phyloP scores from a whole-genome alignment of 2,888 invertebrate species.

The Portevinia maculata region DNA sequence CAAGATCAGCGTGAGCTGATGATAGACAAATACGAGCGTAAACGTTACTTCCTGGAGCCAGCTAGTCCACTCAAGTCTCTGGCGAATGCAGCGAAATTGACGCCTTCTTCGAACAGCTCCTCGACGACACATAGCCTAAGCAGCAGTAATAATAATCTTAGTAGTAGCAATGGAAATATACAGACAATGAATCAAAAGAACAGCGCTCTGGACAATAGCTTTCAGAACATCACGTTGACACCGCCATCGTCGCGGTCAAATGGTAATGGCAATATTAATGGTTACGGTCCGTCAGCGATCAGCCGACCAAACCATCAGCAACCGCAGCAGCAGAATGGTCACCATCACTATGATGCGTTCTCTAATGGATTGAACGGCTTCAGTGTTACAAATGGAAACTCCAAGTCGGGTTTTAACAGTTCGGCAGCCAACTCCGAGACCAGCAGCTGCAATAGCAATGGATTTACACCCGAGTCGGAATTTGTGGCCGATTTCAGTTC shows the following conservation, averaged over 20 bases:
- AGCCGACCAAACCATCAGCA: slow-evolving; percentile 79
- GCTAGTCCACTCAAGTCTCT: slow-evolving; percentile 83
- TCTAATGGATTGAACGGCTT: slow-evolving; percentile 78
- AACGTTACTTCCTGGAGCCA: slow-evolving; percentile 85
- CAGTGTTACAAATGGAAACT: slow-evolving; percentile 60
- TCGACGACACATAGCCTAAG: slow-evolving; percentile 53
- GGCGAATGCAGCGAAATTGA: slow-evolving; percentile 80
- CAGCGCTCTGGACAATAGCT: slow-evolving; percentile 76
- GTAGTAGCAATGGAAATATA: slow-evolving; percentile 62
- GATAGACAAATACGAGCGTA: slow-evolving; percentile 97
- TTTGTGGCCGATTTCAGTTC: slow-evolving; percentile 89
- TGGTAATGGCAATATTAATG: slow-evolving; percentile 79
- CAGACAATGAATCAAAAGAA: slow-evolving; percentile 75
- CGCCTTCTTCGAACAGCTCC: slow-evolving; percentile 73
- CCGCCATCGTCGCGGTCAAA: slow-evolving; percentile 81
- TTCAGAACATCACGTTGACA: slow-evolving; percentile 81
- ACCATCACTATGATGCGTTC: slow-evolving; percentile 75
- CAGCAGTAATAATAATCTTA: slow-evolving; percentile 64
- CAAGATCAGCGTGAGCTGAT: slow-evolving; percentile 96
- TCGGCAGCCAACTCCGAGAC: slow-evolving; percentile 80
- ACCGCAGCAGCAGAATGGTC: slow-evolving; percentile 75
- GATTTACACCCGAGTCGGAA: slow-evolving; percentile 83
- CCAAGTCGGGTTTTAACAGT: slow-evolving; percentile 73
- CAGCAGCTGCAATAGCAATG: slow-evolving; percentile 81
- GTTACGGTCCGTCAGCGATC: slow-evolving; percentile 79